These are phyloP conservation scores for Macrosoma leucophasiata DNA, from an alignment of 2,888 invertebrate species.

Conservation along the genomic window DNA sequence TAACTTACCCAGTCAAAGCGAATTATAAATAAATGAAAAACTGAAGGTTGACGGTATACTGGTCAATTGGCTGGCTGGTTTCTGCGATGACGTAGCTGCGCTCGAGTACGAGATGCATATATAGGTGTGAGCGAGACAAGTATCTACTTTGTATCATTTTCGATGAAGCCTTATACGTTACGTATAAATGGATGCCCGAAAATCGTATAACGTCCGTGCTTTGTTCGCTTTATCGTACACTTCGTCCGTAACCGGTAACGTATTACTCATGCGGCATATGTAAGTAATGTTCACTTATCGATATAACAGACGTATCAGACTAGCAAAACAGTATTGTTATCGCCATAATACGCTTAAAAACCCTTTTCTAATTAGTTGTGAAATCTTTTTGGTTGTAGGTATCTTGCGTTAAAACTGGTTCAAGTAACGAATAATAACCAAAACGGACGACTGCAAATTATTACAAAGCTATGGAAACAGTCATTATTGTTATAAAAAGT, in stretches of 20 bases:
- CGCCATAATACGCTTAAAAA: too few relatives aligned
- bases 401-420: too few relatives aligned
- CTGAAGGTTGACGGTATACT: slow-evolving; percentile 74
- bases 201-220: slow-evolving; percentile 64
- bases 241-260: slow-evolving; percentile 42
- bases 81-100: slow-evolving; percentile 66
- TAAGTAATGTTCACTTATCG: slow-evolving; percentile 26
- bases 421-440: too few relatives aligned
- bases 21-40: slow-evolving; percentile 75
- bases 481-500: too few relatives aligned
- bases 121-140: slow-evolving; percentile 37
- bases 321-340: not conserved
- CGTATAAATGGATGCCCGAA: slow-evolving; percentile 64
- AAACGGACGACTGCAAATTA: too few relatives aligned
- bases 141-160: slow-evolving; percentile 53
- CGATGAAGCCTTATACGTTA: slow-evolving; percentile 67
- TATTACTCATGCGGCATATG: slow-evolving; percentile 36
- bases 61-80: slow-evolving; percentile 75
- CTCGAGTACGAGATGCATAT: slow-evolving; percentile 40
- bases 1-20: slow-evolving; percentile 68
- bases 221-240: slow-evolving; percentile 43
- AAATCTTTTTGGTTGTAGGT: too few relatives aligned
- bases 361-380: too few relatives aligned
- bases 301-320: slow-evolving; percentile 13
- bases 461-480: too few relatives aligned